Percentiles rank a stretch among this genome's conserved stretches.
Conservation (phyloP, 2,888 invertebrate genomes). For the Ectemnius lituratus region DNA sequence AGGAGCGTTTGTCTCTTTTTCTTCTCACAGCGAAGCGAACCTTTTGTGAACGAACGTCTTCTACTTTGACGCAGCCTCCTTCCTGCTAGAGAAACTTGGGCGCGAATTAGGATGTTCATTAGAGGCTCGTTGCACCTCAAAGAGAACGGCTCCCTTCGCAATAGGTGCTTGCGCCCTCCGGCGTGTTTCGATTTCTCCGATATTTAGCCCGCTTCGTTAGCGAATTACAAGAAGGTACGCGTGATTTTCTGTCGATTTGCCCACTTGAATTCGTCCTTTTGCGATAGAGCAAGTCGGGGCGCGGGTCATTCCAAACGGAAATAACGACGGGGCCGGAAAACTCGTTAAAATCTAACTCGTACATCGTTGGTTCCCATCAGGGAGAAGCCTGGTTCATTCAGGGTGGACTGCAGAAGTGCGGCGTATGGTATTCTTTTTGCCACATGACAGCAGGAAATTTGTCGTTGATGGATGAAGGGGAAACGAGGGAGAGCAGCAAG, state of each 20-base stretch:
- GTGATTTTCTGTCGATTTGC: constrained; percentile 14
- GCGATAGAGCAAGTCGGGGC: background rate
- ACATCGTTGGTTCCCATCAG: too few relatives aligned
- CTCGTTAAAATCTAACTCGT: too few relatives aligned
- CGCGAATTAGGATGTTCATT: constrained; percentile 16
- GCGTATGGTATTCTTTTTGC: background rate
- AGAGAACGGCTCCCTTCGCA: constrained; percentile 20
- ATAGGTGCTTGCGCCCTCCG: background rate
- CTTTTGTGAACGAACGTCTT: background rate
- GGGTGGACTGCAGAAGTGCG: background rate
- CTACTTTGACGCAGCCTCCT: too few relatives aligned
- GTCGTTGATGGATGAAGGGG: constrained; percentile 2
- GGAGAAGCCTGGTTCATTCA: too few relatives aligned
- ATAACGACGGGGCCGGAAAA: background rate
- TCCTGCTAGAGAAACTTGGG: background rate
- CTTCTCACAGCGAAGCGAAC: background rate
- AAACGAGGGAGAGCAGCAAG: background rate
- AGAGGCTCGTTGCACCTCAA: constrained; percentile 38
- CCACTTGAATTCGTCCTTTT: background rate
- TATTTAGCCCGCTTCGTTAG: constrained; percentile 47
- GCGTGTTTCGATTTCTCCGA: constrained; percentile 1
- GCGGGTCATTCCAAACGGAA: background rate
- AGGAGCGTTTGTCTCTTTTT: too few relatives aligned
- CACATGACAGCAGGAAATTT: background rate
- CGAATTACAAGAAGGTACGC: constrained; percentile 42